Percentiles rank a stretch among this genome's conserved stretches.
These are phyloP conservation scores for Zophobas morio DNA, from an alignment of 1,140 invertebrate genomes.

Conservation along the genomic window DNA sequence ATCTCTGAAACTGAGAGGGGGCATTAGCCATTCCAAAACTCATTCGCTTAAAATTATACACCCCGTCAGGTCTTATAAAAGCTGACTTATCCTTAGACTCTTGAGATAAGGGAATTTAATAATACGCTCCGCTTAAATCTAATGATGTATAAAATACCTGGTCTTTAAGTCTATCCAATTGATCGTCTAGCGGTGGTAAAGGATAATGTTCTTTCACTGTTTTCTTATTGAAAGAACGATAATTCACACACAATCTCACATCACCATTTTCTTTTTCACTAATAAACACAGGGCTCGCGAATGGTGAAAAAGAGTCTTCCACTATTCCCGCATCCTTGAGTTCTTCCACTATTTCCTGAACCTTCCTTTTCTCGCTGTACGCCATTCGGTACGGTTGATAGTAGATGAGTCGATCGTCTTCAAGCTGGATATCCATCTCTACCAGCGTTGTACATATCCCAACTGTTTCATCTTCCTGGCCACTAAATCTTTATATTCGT, in stretches of 20 bases:
- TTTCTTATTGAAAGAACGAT: conserved; percentile 55
- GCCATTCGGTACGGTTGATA: conserved; percentile 13
- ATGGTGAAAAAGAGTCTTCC: conserved; percentile 61
- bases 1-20: conserved; percentile 55
- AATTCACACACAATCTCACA: conserved; percentile 60
- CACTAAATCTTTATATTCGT: conserved; percentile 55
- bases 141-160: conserved; percentile 58
- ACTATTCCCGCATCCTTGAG: conserved; percentile 30
- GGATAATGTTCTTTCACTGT: conserved; percentile 60
- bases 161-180: conserved; percentile 55
- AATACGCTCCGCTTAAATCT: conserved; percentile 56
- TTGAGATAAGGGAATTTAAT: conserved; percentile 61
- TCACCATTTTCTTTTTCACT: conserved; percentile 59
- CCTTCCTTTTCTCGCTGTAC: neutral
- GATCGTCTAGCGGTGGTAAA: conserved; percentile 64
- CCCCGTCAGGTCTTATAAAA: conserved; percentile 55
- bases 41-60: conserved; percentile 58
- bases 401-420: neutral
- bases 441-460: neutral
- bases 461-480: neutral
- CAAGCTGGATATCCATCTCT: neutral
- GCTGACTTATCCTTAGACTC: conserved; percentile 61
- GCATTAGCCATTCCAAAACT: conserved; percentile 56
- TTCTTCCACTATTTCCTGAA: neutral
- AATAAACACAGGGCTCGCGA: conserved; percentile 58